These are phyloP conservation scores for Netelia inedita DNA, from an alignment of 2,888 invertebrate species.

Conservation along the genomic window DNA sequence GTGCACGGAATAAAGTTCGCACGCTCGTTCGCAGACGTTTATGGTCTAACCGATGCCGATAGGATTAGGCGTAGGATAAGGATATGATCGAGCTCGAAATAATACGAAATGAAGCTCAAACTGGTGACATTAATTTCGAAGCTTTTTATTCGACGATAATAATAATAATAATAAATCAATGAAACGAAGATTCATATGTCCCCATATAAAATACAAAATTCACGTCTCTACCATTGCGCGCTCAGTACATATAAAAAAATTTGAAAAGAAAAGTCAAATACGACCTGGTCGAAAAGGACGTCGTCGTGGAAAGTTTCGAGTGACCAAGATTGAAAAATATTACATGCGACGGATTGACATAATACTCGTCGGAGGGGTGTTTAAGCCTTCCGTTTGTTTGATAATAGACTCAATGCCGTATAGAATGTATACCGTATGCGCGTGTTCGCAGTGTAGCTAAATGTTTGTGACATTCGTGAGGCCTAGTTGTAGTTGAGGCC, in stretches of 20 bases:
- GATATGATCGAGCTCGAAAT: no score
- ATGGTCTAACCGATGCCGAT: slow-evolving; percentile 31
- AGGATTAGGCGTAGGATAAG: background rate
- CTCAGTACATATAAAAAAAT: no score
- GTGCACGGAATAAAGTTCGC: slow-evolving; percentile 52
- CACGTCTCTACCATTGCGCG: no score
- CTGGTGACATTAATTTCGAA: no score
- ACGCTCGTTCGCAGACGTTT: slow-evolving; percentile 1
- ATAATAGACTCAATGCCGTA: slow-evolving; percentile 20
- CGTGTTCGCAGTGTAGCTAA: slow-evolving; percentile 31
- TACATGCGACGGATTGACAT: slow-evolving; percentile 31
- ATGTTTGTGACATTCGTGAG: slow-evolving; percentile 69
- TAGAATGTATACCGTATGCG: slow-evolving; percentile 6
- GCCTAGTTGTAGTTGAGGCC: slow-evolving; percentile 65
- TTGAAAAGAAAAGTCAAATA: background rate
- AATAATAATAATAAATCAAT: no score
- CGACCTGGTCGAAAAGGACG: background rate
- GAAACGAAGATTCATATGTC: no score
- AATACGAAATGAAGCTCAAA: no score
- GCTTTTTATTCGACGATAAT: no score
- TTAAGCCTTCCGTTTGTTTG: slow-evolving; percentile 36
- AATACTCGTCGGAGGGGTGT: background rate
- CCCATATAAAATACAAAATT: no score
- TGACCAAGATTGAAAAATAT: slow-evolving; percentile 9
- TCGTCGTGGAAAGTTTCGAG: background rate